Percentiles rank a stretch among this genome's conserved stretches.
Evolutionary conservation across 2,113 vertebrate genomes (phyloP).

Genomic region (Chlorocebus sabaeus): DNA sequence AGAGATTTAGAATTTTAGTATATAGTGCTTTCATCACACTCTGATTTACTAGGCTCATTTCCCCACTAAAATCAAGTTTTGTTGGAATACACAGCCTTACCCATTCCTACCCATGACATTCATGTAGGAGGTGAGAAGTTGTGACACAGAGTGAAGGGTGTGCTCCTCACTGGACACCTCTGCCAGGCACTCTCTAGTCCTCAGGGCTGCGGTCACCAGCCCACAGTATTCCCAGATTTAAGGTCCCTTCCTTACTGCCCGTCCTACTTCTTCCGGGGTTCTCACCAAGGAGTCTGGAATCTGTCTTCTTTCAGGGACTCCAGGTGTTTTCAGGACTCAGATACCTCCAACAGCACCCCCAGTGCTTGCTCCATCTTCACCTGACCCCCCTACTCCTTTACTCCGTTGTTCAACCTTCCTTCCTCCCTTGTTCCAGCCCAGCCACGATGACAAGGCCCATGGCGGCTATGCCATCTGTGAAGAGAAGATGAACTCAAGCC

Average conservation of each 20-base stretch:
- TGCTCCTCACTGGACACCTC: too few species aligned
- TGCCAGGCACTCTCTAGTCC: not conserved
- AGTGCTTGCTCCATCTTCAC: too few species aligned
- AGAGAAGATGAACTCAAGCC: not conserved
- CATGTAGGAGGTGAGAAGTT: not conserved
- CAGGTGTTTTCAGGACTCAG: not conserved
- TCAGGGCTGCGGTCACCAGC: not conserved
- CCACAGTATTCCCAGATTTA: not conserved
- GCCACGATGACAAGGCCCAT: not conserved
- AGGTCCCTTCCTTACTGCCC: not conserved
- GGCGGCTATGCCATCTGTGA: not conserved
- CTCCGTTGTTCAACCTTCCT: too few species aligned
- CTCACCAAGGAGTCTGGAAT: not conserved
- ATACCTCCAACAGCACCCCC: not conserved
- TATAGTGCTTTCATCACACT: not conserved
- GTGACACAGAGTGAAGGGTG: not conserved
- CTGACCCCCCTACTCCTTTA: too few species aligned
- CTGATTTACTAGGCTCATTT: not conserved
- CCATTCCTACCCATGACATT: not conserved
- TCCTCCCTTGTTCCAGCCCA: too few species aligned
- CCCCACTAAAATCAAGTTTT: not conserved
- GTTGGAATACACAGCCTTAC: not conserved
- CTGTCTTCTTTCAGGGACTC: not conserved
- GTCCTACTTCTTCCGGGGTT: too few species aligned
- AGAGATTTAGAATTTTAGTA: not conserved